Evolutionary conservation across 1,140 invertebrate genomes (phyloP).

Genomic region (Nebria ingens): DNA sequence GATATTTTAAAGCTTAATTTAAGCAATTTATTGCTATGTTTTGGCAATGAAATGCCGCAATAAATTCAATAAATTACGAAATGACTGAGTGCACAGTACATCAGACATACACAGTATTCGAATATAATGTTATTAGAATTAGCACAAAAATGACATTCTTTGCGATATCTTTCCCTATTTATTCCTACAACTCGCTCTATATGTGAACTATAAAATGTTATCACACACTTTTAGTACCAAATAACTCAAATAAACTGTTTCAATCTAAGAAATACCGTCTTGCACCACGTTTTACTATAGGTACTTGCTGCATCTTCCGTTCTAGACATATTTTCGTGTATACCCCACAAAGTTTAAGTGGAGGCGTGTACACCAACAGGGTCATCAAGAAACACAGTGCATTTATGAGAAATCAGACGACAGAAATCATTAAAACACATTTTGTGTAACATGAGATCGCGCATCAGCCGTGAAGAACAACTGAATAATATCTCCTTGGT

Average conservation of each 20-base stretch:
- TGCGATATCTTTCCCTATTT: not conserved
- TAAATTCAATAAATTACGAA: not conserved
- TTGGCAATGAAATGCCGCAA: not conserved
- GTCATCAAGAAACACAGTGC: not conserved
- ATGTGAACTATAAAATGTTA: constrained; percentile 2
- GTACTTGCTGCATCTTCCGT: too few species aligned
- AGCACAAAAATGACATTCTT: constrained; percentile 3
- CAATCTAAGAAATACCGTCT: constrained; percentile 1
- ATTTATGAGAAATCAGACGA: not conserved
- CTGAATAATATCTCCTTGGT: not conserved
- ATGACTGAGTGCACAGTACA: not conserved
- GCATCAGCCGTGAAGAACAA: constrained; percentile 4
- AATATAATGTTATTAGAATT: constrained; percentile 5
- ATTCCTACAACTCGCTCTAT: too few species aligned
- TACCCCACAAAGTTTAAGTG: not conserved
- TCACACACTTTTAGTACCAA: not conserved
- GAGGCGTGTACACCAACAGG: not conserved
- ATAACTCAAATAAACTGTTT: constrained; percentile 5
- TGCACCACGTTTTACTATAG: too few species aligned
- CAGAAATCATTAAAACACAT: not conserved
- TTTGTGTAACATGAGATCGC: not conserved
- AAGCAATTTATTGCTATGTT: not conserved
- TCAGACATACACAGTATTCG: not conserved
- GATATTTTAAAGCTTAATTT: constrained; percentile 7
- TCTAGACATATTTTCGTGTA: not conserved